A percentile compares a stretch with the other conserved stretches of the same genome.
phyloP scores from a whole-genome alignment of 2,888 invertebrate species.

The Monoplex corrugatus region DNA sequence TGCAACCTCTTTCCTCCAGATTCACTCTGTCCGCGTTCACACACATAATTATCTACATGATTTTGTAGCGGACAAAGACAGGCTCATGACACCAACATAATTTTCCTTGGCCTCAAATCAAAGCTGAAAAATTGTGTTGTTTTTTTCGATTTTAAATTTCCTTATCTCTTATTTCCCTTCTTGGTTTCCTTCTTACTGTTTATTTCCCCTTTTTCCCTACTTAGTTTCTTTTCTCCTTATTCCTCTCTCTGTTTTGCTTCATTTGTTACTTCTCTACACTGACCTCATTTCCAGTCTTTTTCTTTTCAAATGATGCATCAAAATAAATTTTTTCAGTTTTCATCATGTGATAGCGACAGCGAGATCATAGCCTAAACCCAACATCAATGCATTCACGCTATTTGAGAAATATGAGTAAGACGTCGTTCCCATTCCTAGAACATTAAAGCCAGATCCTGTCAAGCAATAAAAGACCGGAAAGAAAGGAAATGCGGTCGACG shows the following conservation, averaged over 20 bases:
- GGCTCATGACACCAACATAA: no score
- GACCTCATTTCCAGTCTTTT: neutral
- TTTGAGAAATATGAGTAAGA: neutral
- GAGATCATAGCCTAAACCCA: neutral
- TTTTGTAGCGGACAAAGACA: no score
- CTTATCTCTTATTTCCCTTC: no score
- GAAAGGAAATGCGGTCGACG: slow-evolving; percentile 10
- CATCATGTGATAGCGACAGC: neutral
- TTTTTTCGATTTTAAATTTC: no score
- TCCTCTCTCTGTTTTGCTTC: neutral
- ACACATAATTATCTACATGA: no score
- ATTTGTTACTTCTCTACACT: neutral
- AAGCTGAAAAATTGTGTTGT: no score
- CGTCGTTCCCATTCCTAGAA: neutral
- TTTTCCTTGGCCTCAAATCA: no score
- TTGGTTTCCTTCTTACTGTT: neutral
- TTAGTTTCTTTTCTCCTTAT: neutral
- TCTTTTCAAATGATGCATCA: neutral
- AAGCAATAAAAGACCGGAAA: neutral
- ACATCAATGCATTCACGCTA: neutral
- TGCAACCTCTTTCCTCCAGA: no score
- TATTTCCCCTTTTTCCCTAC: neutral
- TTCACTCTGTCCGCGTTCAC: no score
- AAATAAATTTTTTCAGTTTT: neutral
- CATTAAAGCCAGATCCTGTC: neutral